These are phyloP conservation scores for Drosophila busckii DNA, from an alignment of 1,140 invertebrate species.

Conservation along the genomic window DNA sequence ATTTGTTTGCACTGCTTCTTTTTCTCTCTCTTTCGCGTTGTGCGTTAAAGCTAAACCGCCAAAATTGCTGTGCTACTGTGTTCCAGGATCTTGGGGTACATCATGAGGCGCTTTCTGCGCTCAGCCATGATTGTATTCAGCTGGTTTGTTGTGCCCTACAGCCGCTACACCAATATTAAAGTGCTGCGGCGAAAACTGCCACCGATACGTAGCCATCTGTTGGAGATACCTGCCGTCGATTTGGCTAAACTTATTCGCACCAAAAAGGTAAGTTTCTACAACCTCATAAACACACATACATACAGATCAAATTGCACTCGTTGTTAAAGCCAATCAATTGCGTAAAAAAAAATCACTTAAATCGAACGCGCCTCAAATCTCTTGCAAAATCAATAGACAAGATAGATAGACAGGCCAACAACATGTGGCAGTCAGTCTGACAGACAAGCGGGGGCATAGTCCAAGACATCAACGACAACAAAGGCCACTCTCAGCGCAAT, in stretches of 20 bases:
- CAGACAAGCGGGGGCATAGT: neutral
- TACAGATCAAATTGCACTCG: neutral
- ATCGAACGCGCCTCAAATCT: slow-evolving; percentile 32
- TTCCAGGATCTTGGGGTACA: slow-evolving; percentile 79
- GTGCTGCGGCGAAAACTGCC: slow-evolving; percentile 82
- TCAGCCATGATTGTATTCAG: slow-evolving; percentile 79
- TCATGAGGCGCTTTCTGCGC: slow-evolving; percentile 78
- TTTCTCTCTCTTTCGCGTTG: slow-evolving; percentile 19
- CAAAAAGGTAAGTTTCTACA: slow-evolving; percentile 80
- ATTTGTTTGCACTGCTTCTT: slow-evolving; percentile 6
- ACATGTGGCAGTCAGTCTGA: too few species aligned
- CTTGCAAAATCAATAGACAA: slow-evolving; percentile 55
- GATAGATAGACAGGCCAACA: slow-evolving; percentile 1
- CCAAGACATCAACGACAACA: slow-evolving; percentile 6
- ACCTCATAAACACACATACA: neutral
- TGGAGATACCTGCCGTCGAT: slow-evolving; percentile 82
- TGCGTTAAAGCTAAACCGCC: slow-evolving; percentile 53
- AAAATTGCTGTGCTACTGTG: slow-evolving; percentile 79
- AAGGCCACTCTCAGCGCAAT: slow-evolving; percentile 7
- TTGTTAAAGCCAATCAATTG: slow-evolving; percentile 2
- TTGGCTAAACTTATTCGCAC: slow-evolving; percentile 82
- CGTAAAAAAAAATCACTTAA: neutral
- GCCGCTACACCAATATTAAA: slow-evolving; percentile 82
- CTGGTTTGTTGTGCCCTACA: slow-evolving; percentile 78
- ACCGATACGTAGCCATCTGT: slow-evolving; percentile 81